A percentile compares a stretch with the other conserved stretches of the same genome.
phyloP scores from a whole-genome alignment of 2,888 invertebrate species.

The Gortyna flavago region DNA sequence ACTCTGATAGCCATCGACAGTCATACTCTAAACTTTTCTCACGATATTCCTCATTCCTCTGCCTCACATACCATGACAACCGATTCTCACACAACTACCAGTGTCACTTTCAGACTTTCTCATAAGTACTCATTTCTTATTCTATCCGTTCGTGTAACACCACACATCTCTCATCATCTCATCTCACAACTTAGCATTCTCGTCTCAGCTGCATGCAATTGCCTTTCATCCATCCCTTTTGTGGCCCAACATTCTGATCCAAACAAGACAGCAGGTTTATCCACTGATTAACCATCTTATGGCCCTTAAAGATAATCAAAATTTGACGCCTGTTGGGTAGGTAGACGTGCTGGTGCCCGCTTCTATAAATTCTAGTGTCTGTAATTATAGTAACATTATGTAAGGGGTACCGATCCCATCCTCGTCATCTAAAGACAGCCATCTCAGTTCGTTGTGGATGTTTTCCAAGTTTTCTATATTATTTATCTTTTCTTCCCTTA shows the following conservation, averaged over 20 bases:
- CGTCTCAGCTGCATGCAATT: neutral
- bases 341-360: neutral
- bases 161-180: too few relatives aligned
- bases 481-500: constrained; percentile 58
- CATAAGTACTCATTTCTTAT: neutral
- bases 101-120: neutral
- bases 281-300: neutral
- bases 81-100: neutral
- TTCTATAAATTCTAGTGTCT: neutral
- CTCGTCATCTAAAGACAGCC: constrained; percentile 62
- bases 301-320: neutral
- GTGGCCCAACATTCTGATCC: neutral
- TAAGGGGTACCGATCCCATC: constrained; percentile 56
- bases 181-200: too few relatives aligned
- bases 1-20: neutral
- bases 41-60: neutral
- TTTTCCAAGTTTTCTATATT: constrained; percentile 59
- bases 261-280: neutral
- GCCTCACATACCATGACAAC: neutral
- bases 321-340: neutral
- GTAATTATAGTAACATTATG: constrained; percentile 16
- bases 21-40: neutral
- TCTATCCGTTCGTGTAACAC: too few relatives aligned
- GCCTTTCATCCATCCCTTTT: neutral
- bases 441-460: constrained; percentile 59